Conservation (phyloP, 2,797 vertebrate species). For the Pagetopsis macropterus region DNA sequence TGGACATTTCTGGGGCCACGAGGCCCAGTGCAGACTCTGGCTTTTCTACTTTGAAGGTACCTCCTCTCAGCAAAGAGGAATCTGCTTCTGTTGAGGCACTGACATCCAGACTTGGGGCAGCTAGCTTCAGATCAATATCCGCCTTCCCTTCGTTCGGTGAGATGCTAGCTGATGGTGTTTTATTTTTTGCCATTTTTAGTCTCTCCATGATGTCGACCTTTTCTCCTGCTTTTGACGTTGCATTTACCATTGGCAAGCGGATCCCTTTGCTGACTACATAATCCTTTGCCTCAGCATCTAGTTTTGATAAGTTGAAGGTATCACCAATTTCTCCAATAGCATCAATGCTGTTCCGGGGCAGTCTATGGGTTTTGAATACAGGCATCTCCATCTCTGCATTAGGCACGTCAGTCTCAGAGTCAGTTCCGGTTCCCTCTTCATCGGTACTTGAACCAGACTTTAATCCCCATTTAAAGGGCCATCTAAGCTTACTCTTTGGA, state of each 20-base stretch:
- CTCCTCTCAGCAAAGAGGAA: conserved; percentile 59
- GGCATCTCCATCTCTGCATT: conserved; percentile 60
- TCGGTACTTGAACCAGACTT: conserved; percentile 46
- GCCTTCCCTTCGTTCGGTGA: conserved; percentile 52
- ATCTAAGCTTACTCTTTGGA: conserved; percentile 65
- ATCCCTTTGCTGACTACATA: conserved; percentile 70
- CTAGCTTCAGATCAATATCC: conserved; percentile 37
- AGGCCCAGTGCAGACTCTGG: conserved; percentile 47
- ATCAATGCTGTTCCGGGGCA: conserved; percentile 63
- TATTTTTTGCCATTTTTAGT: conserved; percentile 70
- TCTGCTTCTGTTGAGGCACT: conserved; percentile 34
- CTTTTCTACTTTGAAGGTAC: conserved; percentile 78
- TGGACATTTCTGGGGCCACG: conserved; percentile 40
- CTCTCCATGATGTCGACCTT: conserved; percentile 78
- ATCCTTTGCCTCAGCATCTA: conserved; percentile 53
- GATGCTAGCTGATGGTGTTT: conserved; percentile 30
- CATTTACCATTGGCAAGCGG: conserved; percentile 63
- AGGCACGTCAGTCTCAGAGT: conserved; percentile 43
- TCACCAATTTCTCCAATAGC: conserved; percentile 27
- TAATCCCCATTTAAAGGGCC: conserved; percentile 70
- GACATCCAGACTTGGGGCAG: conserved; percentile 26
- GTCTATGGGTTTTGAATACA: conserved; percentile 76
- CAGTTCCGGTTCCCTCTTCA: conserved; percentile 34
- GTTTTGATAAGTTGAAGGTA: conserved; percentile 35
- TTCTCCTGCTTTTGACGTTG: conserved; percentile 32